Evolutionary conservation across 2,113 vertebrate species (phyloP).

Genomic region (Bubalus kerabau): DNA sequence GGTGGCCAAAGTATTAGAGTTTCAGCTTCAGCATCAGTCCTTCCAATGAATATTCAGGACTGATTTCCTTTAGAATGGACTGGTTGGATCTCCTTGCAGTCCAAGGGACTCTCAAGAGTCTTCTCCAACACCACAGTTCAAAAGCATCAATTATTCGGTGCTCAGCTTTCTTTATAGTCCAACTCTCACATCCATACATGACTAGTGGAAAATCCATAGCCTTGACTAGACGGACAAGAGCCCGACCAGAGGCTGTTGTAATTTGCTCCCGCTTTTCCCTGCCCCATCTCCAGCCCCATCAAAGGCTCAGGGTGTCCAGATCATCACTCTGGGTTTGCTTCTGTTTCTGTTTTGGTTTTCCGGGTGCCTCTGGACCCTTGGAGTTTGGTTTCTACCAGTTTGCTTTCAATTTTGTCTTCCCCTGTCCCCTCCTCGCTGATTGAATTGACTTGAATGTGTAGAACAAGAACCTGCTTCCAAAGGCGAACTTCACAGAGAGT

Average conservation of each 20-base stretch:
- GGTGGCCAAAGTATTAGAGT: neutral
- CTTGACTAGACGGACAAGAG: neutral
- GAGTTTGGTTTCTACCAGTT: no score
- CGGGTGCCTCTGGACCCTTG: accelerated
- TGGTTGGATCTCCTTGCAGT: neutral
- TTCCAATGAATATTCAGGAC: neutral
- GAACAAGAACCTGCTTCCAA: neutral
- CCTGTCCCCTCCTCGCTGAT: accelerated
- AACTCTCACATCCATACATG: neutral
- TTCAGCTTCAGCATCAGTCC: neutral
- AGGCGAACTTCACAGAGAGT: neutral
- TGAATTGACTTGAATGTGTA: neutral
- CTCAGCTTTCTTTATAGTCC: neutral
- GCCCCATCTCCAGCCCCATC: neutral
- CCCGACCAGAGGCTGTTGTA: neutral
- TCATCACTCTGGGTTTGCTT: accelerated
- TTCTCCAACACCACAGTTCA: neutral
- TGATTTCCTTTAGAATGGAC: neutral
- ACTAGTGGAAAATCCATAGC: neutral
- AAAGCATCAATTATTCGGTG: neutral
- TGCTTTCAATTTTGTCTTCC: neutral
- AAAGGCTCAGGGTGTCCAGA: no score
- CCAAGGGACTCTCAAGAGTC: neutral
- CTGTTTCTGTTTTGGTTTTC: no score
- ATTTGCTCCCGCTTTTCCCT: neutral